Evolutionary conservation across 2,113 vertebrate genomes (phyloP).

Genomic region (Onychostruthus taczanowskii): DNA sequence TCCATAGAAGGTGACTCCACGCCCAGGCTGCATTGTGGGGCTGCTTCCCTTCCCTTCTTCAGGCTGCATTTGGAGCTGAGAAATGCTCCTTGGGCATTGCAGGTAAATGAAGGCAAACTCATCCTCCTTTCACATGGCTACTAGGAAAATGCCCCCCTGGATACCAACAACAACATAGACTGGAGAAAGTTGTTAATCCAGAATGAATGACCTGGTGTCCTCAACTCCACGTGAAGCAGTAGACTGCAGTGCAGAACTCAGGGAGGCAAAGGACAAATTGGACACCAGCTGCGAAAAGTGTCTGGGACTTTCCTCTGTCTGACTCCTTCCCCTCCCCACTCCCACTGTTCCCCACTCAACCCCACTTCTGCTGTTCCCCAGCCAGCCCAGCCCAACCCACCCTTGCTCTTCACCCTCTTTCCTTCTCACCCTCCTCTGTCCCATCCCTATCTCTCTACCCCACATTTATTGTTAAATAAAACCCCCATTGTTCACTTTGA

Average conservation of each 20-base stretch:
- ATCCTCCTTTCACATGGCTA: no score
- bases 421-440: not conserved
- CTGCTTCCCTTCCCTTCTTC: accelerated
- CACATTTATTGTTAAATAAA: not conserved
- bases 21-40: accelerated
- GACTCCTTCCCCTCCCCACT: not conserved
- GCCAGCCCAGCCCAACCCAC: not conserved
- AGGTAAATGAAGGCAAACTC: not conserved
- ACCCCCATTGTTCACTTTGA: not conserved
- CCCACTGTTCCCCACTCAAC: not conserved
- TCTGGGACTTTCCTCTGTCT: not conserved
- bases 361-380: not conserved
- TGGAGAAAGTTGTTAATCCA: not conserved
- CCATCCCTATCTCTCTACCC: not conserved
- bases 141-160: accelerated
- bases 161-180: no score
- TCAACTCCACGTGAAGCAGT: not conserved
- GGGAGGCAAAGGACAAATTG: accelerated
- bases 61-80: not conserved
- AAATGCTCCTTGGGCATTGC: not conserved
- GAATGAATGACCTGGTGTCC: not conserved
- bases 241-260: not conserved
- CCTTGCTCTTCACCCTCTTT: accelerated
- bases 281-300: accelerated
- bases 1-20: not conserved